These are phyloP conservation scores for Dinoponera quadriceps DNA, from an alignment of 1,140 invertebrate species.

Conservation along the genomic window DNA sequence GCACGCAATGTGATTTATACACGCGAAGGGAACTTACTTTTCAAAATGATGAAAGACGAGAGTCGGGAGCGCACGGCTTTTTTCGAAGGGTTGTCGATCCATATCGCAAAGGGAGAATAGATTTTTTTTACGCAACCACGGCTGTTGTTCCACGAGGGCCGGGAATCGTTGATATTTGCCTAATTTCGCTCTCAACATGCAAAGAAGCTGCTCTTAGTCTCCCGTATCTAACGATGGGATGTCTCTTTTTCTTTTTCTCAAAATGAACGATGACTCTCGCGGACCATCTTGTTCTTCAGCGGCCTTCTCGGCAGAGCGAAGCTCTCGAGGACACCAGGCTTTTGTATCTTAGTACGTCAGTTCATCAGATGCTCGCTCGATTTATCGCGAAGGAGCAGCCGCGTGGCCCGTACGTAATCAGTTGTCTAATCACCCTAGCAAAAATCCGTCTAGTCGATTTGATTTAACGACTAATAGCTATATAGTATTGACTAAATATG, in stretches of 20 bases:
- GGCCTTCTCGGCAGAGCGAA: background rate
- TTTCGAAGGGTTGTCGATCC: slow-evolving; percentile 32
- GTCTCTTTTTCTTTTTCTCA: background rate
- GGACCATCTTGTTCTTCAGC: background rate
- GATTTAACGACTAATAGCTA: too few relatives aligned
- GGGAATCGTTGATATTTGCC: slow-evolving; percentile 31
- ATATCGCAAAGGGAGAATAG: slow-evolving; percentile 8
- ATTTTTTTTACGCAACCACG: slow-evolving; percentile 32
- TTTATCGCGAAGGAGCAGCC: too few relatives aligned
- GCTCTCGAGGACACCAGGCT: too few relatives aligned
- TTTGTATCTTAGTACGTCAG: too few relatives aligned
- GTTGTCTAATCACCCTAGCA: too few relatives aligned
- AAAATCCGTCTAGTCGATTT: too few relatives aligned
- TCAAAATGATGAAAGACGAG: slow-evolving; percentile 31
- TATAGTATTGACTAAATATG: too few relatives aligned
- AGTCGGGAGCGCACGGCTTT: slow-evolving; percentile 11
- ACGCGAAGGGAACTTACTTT: slow-evolving; percentile 8
- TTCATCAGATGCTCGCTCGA: too few relatives aligned
- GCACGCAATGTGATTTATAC: slow-evolving; percentile 32
- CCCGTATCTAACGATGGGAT: slow-evolving; percentile 18
- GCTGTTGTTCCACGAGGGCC: slow-evolving; percentile 20
- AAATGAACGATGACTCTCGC: background rate
- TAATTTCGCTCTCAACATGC: slow-evolving; percentile 55
- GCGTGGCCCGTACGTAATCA: too few relatives aligned
- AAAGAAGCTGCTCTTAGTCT: slow-evolving; percentile 46